Evolutionary conservation across 2,888 invertebrate genomes (phyloP).

Genomic region (Plagodis dolabraria): DNA sequence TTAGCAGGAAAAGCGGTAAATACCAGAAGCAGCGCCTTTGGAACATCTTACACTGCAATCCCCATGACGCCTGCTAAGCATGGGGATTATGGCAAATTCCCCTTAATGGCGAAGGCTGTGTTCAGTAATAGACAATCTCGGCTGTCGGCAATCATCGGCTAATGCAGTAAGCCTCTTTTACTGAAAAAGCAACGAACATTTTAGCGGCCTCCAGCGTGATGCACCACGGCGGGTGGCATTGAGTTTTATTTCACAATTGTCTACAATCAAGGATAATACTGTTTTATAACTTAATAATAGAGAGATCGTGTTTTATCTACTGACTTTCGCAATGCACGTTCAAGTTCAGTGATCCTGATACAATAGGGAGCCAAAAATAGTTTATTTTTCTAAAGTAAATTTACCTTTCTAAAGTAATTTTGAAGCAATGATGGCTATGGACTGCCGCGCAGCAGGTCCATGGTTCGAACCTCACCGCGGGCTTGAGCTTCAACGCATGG

Average conservation of each 20-base stretch:
- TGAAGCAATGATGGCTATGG: too few relatives aligned
- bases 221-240: conserved; percentile 19
- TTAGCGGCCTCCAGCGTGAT: conserved; percentile 11
- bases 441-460: too few relatives aligned
- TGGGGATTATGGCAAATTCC: too few relatives aligned
- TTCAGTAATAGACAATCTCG: background rate
- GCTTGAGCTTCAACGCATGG: too few relatives aligned
- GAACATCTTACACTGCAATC: too few relatives aligned
- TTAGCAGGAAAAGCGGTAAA: background rate
- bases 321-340: conserved; percentile 16
- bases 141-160: background rate
- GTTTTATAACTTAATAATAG: conserved; percentile 31
- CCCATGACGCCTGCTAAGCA: too few relatives aligned
- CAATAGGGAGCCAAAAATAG: too few relatives aligned
- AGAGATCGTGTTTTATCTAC: conserved; percentile 20
- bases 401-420: too few relatives aligned
- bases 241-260: conserved; percentile 31
- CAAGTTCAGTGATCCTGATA: conserved; percentile 2
- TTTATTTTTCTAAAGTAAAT: too few relatives aligned
- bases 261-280: conserved; percentile 27
- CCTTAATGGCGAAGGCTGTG: too few relatives aligned
- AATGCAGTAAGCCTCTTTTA: background rate
- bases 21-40: too few relatives aligned
- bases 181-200: background rate
- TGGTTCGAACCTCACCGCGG: too few relatives aligned